phyloP scores from a whole-genome alignment of 1,140 invertebrate genomes.

The Drosophila lowei region DNA sequence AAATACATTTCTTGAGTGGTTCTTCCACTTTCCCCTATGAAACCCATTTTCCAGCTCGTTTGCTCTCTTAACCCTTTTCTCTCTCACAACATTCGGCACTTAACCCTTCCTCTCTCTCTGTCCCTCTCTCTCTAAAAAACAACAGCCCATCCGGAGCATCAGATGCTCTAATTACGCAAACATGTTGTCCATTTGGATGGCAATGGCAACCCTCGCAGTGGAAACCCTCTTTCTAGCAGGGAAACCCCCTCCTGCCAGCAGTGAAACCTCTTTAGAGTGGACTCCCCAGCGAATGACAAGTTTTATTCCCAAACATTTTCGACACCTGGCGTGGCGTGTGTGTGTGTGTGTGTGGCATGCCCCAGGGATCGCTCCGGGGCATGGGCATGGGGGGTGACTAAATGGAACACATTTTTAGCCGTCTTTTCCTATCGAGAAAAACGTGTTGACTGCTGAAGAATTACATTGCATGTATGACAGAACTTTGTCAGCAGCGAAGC shows the following conservation, averaged over 20 bases:
- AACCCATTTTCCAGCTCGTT: conserved; percentile 11
- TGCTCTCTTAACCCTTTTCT: conserved; percentile 19
- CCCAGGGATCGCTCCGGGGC: conserved; percentile 25
- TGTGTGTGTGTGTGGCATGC: conserved; percentile 48
- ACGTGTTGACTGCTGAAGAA: conserved; percentile 73
- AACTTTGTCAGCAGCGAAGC: conserved; percentile 59
- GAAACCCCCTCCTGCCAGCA: conserved; percentile 2
- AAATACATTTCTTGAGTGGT: no score
- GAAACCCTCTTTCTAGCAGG: not conserved
- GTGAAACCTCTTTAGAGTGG: no score
- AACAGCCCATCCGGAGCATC: conserved; percentile 1
- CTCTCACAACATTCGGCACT: conserved; percentile 48
- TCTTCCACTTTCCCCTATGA: no score
- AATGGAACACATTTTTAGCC: conserved; percentile 33
- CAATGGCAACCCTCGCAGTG: conserved; percentile 9
- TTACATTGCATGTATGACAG: conserved; percentile 68
- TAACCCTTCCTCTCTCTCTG: conserved; percentile 39
- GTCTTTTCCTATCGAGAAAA: conserved; percentile 9
- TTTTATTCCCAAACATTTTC: conserved; percentile 40
- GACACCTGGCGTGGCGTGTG: conserved; percentile 71
- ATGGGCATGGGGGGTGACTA: conserved; percentile 19
- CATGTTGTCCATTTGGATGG: conserved; percentile 39
- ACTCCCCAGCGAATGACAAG: conserved; percentile 34
- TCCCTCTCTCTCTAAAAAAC: conserved; percentile 13
- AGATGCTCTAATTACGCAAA: conserved; percentile 66